Base-by-base conservation (phyloP, 2,888 invertebrate genomes). In the Drosophila antonietae region DNA sequence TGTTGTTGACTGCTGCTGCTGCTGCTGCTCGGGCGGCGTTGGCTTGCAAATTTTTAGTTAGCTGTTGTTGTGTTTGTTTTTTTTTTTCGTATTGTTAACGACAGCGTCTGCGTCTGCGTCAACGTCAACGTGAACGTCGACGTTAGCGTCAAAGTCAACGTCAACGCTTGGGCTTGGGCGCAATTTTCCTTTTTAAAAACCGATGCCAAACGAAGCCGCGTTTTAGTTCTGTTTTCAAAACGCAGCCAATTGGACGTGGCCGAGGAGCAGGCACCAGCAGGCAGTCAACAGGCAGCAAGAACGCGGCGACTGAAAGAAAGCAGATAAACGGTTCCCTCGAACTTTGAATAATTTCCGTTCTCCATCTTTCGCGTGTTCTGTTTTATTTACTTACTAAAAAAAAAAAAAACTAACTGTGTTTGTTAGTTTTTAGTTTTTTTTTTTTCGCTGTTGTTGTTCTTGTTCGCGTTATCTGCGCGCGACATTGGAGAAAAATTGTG, bases 211-310 rank as follows among this genome's bases (percentile, higher is more conserved):
- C 71, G 73, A 61, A 79, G 84, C 73, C 76, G 81, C 75, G 81
- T 67, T 83, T 91, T 88, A 91, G 91, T 91, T 91, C 89, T 91
- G 87, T 90, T 90, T 83, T 90, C 80, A 80, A 89, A 84, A 78
- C 89, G 87, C 80, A 90, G 81, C 79, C 85, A 90, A 84, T 79
- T 90, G 89, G 91, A 84, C 78, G 88, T 87, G 79, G 58, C 70
- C 72, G 44, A 67, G 60, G 51, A 66, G 55, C 55, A 61, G 23
- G 56, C 46, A 62, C 5, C 44, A 20, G n/a, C 44, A 44, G 20
- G 52, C 55, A 67, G 31, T 47, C 46, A 66, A 20, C 43, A 23
- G 28, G 43, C 66, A 65, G 10, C 37, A 41, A 59, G 41, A 44
- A 57, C 56, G 57, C 57, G 57, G 20, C 53, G 64, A 65, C 46